Conservation (phyloP, 1,140 invertebrate species). For the Drosophila pectinifera region DNA sequence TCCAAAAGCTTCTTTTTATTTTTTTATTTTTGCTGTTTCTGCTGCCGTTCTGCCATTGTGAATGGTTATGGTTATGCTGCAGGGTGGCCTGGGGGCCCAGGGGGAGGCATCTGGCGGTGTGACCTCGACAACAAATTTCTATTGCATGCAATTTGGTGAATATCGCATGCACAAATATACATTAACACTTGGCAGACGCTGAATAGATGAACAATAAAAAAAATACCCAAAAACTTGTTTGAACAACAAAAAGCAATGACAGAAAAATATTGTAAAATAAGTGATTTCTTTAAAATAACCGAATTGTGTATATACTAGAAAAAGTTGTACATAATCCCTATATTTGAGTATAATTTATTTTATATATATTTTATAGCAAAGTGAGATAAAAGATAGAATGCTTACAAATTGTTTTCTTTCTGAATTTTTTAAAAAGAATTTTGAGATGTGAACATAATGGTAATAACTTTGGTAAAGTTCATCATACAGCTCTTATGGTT, state of each 20-base stretch:
- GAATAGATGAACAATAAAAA: slow-evolving; percentile 39
- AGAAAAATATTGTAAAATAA: slow-evolving; percentile 36
- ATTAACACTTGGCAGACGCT: slow-evolving; percentile 69
- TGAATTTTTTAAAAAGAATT: too few relatives aligned
- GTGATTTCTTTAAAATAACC: background rate
- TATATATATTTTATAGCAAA: too few relatives aligned
- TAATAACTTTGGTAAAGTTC: too few relatives aligned
- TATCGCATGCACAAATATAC: slow-evolving; percentile 74
- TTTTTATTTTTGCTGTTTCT: slow-evolving; percentile 20
- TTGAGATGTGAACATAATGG: too few relatives aligned
- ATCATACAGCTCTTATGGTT: background rate
- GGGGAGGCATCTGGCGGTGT: slow-evolving; percentile 26
- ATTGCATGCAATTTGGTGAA: slow-evolving; percentile 61
- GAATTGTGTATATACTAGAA: background rate
- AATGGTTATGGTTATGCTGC: slow-evolving; percentile 29
- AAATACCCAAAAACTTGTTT: slow-evolving; percentile 51
- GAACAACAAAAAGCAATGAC: slow-evolving; percentile 42
- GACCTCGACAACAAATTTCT: slow-evolving; percentile 68
- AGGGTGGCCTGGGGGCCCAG: slow-evolving; percentile 16
- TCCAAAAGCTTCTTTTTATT: slow-evolving; percentile 43
- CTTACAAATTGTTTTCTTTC: background rate
- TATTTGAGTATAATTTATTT: background rate
- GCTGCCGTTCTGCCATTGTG: slow-evolving; percentile 47
- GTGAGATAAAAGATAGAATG: too few relatives aligned
- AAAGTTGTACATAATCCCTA: background rate